These are phyloP conservation scores for Candidula unifasciata DNA, from an alignment of 2,888 invertebrate species.

Conservation along the genomic window DNA sequence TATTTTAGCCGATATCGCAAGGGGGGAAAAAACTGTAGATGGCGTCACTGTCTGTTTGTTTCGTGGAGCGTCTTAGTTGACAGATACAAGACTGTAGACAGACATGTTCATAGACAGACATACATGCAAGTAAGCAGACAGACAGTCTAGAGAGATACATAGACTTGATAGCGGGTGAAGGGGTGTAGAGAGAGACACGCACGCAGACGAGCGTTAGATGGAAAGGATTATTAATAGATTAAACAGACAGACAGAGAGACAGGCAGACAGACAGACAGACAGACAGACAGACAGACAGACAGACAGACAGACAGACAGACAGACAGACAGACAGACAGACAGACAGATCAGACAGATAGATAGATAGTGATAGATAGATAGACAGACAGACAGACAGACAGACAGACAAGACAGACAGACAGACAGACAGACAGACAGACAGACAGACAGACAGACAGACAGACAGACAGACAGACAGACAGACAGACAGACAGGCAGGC, in stretches of 20 bases:
- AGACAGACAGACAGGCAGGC: constrained; percentile 16
- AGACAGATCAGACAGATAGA: not conserved
- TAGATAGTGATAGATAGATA: constrained; percentile 9
- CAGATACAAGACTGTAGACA: too few species aligned
- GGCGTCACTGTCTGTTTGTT: not conserved
- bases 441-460: constrained; percentile 27
- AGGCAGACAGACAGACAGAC: not conserved
- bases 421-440: constrained; percentile 25
- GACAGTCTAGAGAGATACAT: too few species aligned
- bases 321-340: constrained; percentile 7
- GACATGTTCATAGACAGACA: too few species aligned
- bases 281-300: constrained; percentile 9
- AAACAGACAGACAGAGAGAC: too few species aligned
- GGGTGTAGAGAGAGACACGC: too few species aligned
- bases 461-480: constrained; percentile 17
- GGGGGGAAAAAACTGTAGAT: constrained; percentile 19
- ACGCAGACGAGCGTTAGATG: too few species aligned
- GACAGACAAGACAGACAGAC: constrained; percentile 32
- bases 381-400: not conserved
- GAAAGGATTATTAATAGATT: too few species aligned
- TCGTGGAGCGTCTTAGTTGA: too few species aligned
- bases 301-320: constrained; percentile 26
- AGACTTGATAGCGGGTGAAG: too few species aligned
- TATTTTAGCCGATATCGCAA: not conserved
- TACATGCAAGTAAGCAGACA: too few species aligned